These are phyloP conservation scores for Drosophila sp. DNA, from an alignment of 1,140 invertebrate species.

Conservation along the genomic window DNA sequence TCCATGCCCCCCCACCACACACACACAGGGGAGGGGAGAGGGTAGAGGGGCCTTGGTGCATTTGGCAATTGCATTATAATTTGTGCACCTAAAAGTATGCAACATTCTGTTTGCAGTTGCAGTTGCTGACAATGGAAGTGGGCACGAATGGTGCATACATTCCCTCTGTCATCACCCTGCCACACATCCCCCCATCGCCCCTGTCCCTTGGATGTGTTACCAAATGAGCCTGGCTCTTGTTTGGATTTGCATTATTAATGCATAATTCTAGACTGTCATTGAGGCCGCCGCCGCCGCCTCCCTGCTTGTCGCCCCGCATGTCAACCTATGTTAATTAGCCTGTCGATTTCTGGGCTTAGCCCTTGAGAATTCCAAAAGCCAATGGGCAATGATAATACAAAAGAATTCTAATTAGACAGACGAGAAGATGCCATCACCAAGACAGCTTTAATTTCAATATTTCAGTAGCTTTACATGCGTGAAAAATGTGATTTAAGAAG, in stretches of 20 bases:
- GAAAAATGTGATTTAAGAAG: too few species aligned
- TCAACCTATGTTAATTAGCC: constrained; percentile 64
- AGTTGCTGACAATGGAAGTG: constrained; percentile 39
- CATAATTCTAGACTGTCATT: constrained; percentile 58
- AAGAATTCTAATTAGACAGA: not conserved
- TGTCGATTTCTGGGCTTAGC: constrained; percentile 48
- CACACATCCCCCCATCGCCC: too few species aligned
- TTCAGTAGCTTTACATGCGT: too few species aligned
- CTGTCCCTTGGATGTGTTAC: constrained; percentile 19
- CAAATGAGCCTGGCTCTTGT: constrained; percentile 57
- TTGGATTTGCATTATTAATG: constrained; percentile 70
- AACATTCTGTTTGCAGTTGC: constrained; percentile 38
- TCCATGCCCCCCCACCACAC: constrained; percentile 19
- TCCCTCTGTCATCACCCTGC: not conserved
- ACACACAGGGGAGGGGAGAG: too few species aligned
- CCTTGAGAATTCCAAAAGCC: constrained; percentile 7
- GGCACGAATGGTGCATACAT: not conserved
- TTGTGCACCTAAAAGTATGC: constrained; percentile 56
- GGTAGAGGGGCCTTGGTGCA: constrained; percentile 37
- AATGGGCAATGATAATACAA: not conserved
- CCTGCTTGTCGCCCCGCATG: not conserved
- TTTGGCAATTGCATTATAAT: constrained; percentile 74
- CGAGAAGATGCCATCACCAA: not conserved
- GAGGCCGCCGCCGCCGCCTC: not conserved
- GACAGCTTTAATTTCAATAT: not conserved